Evolutionary conservation across 2,113 vertebrate genomes (phyloP).

Genomic region (Paradoxurus hermaphroditus): DNA sequence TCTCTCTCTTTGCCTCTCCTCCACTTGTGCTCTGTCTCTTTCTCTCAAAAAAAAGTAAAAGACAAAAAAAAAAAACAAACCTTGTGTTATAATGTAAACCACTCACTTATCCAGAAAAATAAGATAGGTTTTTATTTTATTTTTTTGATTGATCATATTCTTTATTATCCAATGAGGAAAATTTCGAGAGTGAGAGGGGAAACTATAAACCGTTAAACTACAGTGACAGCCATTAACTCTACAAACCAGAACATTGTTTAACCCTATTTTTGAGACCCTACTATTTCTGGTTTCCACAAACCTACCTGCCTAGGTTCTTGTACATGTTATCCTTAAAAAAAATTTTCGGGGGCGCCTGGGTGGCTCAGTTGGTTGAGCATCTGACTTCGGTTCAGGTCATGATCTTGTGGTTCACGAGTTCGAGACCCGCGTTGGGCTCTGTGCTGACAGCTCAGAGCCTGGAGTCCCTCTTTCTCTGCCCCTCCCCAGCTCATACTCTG

Average conservation of each 20-base stretch:
- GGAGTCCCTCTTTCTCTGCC: too few relatives aligned
- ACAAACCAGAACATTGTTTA: not conserved
- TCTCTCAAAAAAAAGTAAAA: too few relatives aligned
- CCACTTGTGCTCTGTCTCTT: too few relatives aligned
- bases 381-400: too few relatives aligned
- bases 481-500: too few relatives aligned
- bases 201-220: not conserved
- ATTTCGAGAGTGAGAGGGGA: not conserved
- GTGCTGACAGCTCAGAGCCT: too few relatives aligned
- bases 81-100: not conserved
- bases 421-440: too few relatives aligned
- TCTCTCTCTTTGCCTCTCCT: too few relatives aligned
- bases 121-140: not conserved
- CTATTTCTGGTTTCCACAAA: not conserved
- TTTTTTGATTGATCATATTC: not conserved
- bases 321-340: not conserved
- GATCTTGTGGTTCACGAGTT: too few relatives aligned
- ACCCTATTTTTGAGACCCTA: not conserved
- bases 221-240: not conserved
- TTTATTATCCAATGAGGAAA: not conserved
- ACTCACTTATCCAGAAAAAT: constrained; percentile 22
- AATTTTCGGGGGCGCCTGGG: too few relatives aligned
- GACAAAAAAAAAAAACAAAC: not conserved
- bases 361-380: too few relatives aligned
- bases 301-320: not conserved